Evolutionary conservation across 2,797 vertebrate species (phyloP), one percentile per base, ranked within the genome.

Genomic region (Morelia viridis): DNA sequence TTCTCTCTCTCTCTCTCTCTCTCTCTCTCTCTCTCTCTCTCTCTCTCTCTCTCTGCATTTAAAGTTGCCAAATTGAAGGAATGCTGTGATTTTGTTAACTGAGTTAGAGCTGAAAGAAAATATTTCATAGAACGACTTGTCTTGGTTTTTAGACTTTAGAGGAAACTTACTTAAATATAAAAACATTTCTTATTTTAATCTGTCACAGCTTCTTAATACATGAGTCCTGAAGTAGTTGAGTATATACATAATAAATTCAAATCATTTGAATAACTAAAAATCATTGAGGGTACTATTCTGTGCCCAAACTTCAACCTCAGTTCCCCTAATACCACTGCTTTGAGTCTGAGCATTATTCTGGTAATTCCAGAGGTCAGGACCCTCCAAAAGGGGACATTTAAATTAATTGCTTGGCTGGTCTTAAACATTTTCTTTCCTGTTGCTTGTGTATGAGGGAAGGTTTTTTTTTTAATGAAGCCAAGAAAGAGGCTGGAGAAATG

Each of bases 61-160:
- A 86, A 24, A 62, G 1, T 86, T 89, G n/a, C 13, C 57, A 87
- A 4, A 35, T 76, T 86, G 88, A 11, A 60, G 85, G 4, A 0
- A 31, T 35, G 2, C 57, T 87, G n/a, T 50, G 60, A 19, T 50
- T 93, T 94, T 61, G 4, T 93, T 0, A 4, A 56, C 9, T 0
- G 10, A 31, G 92, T 89, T 91, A 87, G 89, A 80, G 85, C 68
- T 0, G 46, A 84, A 65, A 92, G 84, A 90, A 95, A 94, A 95
- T 35, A 89, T 92, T 53, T 22, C 80, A 65, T 41, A 56, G n/a
- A 92, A 28, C 8, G 58, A 60, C 13, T 84, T 26, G n/a, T 15
- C 8, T 13, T 28, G 17, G 1, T 50, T 92, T 53, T 64, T 22
- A 62, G 56, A 56, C 50, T 56, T 88, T 68, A 57, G 6, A 84